phyloP scores from a whole-genome alignment of 2,113 vertebrate species.

The Calypte anna region DNA sequence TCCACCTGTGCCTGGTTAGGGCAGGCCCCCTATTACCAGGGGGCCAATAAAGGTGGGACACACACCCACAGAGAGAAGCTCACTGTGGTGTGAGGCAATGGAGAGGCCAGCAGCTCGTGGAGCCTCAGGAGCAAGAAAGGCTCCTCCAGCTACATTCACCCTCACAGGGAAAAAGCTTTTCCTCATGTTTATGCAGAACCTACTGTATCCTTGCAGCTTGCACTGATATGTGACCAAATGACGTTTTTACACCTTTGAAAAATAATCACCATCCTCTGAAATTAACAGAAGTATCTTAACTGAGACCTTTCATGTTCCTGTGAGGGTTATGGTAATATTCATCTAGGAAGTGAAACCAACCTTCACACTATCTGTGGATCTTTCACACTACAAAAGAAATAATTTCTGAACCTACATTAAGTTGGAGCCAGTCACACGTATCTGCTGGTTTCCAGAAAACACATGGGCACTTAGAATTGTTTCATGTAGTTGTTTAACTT shows the following conservation, averaged over 20 bases:
- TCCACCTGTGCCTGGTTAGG: too few relatives aligned
- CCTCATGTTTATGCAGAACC: too few relatives aligned
- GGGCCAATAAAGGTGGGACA: too few relatives aligned
- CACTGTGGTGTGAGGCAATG: too few relatives aligned
- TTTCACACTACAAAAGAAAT: background rate
- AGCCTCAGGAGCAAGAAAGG: too few relatives aligned
- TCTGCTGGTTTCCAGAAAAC: background rate
- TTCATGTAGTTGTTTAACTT: background rate
- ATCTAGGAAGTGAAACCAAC: background rate
- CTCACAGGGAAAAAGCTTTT: too few relatives aligned
- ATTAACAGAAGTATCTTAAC: background rate
- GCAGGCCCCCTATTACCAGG: too few relatives aligned
- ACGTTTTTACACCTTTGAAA: background rate
- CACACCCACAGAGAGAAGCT: too few relatives aligned
- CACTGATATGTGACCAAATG: background rate
- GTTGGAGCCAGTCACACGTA: background rate
- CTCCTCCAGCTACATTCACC: too few relatives aligned
- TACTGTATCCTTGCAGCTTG: too few relatives aligned
- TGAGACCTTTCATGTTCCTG: background rate
- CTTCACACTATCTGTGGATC: background rate
- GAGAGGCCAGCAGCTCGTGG: too few relatives aligned
- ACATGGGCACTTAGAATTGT: background rate
- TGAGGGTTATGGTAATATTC: background rate
- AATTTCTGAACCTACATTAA: background rate
- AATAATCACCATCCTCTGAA: background rate